phyloP scores from a whole-genome alignment of 2,113 vertebrate genomes.

The Plecotus auritus region DNA sequence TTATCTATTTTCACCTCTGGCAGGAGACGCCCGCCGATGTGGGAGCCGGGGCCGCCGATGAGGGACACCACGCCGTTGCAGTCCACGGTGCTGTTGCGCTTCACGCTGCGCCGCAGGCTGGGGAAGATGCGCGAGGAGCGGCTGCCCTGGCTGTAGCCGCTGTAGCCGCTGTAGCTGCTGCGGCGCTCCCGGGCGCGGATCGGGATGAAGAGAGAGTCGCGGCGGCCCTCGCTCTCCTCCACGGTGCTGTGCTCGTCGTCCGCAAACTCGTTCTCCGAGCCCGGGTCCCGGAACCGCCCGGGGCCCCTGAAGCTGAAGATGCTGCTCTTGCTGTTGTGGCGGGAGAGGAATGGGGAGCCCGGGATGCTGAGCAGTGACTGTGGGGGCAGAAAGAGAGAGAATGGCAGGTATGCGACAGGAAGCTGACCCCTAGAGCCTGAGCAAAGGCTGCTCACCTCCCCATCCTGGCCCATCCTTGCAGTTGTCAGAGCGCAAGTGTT shows the following conservation, averaged over 20 bases:
- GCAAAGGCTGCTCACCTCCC: background rate
- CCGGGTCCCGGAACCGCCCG: conserved; percentile 91
- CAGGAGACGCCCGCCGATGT: conserved; percentile 93
- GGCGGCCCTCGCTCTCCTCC: conserved; percentile 95
- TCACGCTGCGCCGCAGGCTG: conserved; percentile 90
- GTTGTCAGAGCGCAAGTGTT: background rate
- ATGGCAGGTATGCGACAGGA: background rate
- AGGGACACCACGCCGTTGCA: conserved; percentile 99
- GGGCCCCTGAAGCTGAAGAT: conserved; percentile 94
- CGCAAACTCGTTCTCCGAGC: conserved; percentile 96
- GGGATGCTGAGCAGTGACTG: conserved; percentile 98
- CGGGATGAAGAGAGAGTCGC: conserved; percentile 96
- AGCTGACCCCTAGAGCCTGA: background rate
- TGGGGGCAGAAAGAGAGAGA: background rate
- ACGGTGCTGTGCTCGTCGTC: conserved; percentile 98
- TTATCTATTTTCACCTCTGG: conserved; percentile 98
- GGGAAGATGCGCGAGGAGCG: conserved; percentile 93
- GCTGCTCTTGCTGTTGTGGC: conserved; percentile 98
- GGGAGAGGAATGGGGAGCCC: conserved; percentile 95
- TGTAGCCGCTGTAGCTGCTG: conserved; percentile 92
- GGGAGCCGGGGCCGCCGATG: conserved; percentile 88
- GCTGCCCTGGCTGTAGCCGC: conserved; percentile 95
- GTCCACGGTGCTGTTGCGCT: conserved; percentile 98
- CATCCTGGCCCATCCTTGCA: background rate
- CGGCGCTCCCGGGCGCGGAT: conserved; percentile 88